Base-by-base conservation (phyloP, 64 coral and sea anemone genomes). In the Pocillopora damicornis region DNA sequence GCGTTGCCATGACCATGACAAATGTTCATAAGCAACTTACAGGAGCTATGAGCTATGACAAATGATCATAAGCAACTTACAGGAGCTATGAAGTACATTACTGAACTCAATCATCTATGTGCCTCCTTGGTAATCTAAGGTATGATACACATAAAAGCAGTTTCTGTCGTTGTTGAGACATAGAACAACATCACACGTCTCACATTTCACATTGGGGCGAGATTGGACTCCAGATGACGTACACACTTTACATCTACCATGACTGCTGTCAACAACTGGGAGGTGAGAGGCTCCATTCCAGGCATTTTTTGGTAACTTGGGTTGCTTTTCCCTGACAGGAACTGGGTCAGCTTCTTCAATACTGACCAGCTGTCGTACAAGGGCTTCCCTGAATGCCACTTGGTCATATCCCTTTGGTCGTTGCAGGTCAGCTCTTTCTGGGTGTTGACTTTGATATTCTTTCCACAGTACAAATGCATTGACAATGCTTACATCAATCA, bases 401-500 rank as follows among this genome's bases (percentile, higher is more conserved):
- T 87, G 84, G 45, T 87, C 84, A 59, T 87, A 88, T n/a, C 16
- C 75, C 13, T 36, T 88, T 15, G 15, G 35, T 88, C 74, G 25
- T 30, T 37, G 23, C 12, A 88, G 73, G 57, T 77, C 74, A 63
- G 75, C n/a, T 16, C 58, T 38, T 35, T 78, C 75, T 35, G 58
- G 87, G 37, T 88, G 87, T 17, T 88, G 51, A 1, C 79, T 14
- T 37, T 38, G 34, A 20, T 78, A 78, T 17, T 15, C 14, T 18
- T 88, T 78, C 74, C 76, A 88, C n/a, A 78, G 22, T 17, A 88
- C 69, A 59, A 51, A 78, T 11, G 75, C 60, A 78, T 88, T 88
- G 2, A 78, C 86, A n/a, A 26, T 62, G 77, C 73, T 18, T 18
- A 88, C 56, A 16, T 88, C 86, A 88, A 88, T 88, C 16, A 88